Conservation (phyloP, 2,797 vertebrate species). For the Psittacula echo region DNA sequence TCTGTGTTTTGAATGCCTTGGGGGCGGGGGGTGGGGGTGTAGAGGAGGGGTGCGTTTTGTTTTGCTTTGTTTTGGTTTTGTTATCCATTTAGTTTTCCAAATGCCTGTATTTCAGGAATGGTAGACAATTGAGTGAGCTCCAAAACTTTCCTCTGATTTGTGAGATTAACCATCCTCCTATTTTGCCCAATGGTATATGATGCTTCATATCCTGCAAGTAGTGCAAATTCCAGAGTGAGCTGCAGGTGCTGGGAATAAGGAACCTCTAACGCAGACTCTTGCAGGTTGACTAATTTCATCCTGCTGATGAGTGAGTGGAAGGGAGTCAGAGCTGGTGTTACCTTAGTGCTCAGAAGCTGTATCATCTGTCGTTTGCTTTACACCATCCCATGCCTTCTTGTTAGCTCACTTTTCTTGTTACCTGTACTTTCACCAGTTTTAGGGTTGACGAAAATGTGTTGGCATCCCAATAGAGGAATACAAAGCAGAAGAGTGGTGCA, state of each 20-base stretch:
- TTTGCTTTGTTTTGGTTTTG: background rate
- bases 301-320: background rate
- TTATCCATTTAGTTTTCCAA: background rate
- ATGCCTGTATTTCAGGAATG: background rate
- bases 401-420: background rate
- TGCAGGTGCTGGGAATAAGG: background rate
- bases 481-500: fast-evolving
- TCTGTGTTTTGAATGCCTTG: background rate
- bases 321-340: background rate
- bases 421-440: fast-evolving
- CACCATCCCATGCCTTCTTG: background rate
- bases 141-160: background rate
- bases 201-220: background rate
- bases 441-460: background rate
- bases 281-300: background rate
- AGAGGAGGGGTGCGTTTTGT: too few species aligned
- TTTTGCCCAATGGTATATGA: background rate
- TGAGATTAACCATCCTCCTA: background rate
- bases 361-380: background rate
- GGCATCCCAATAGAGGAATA: background rate
- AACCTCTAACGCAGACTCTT: background rate
- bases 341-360: background rate
- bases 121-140: background rate
- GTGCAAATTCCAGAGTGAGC: background rate
- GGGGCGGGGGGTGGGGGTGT: too few species aligned